These are phyloP conservation scores for Centropristis striata DNA, from an alignment of 2,113 vertebrate species.

Conservation along the genomic window DNA sequence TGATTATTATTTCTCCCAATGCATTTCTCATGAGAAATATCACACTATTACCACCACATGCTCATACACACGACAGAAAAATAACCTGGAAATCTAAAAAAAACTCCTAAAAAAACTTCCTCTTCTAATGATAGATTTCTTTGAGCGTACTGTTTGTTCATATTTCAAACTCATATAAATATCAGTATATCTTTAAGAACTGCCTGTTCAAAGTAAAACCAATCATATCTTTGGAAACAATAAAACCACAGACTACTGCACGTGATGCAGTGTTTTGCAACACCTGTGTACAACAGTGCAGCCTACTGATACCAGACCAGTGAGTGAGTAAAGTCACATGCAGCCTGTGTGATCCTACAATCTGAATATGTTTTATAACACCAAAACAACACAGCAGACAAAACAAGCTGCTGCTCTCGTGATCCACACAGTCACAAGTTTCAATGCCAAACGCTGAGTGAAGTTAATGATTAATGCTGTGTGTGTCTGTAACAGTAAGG, in stretches of 20 bases:
- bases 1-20: neutral
- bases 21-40: neutral
- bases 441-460: slow-evolving; percentile 1
- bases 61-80: neutral
- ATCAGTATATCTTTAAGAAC: neutral
- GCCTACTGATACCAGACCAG: neutral
- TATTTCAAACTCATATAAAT: neutral
- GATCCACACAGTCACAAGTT: slow-evolving; percentile 23
- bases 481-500: slow-evolving; percentile 23
- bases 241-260: neutral
- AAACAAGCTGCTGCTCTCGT: neutral
- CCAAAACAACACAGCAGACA: neutral
- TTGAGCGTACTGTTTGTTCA: neutral
- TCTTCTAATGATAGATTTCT: neutral
- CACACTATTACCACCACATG: neutral
- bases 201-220: neutral
- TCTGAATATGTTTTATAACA: slow-evolving; percentile 19
- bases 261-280: neutral
- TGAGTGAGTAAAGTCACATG: slow-evolving; percentile 1
- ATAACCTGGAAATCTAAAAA: neutral
- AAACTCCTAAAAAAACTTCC: too few relatives aligned
- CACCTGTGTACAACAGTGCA: neutral
- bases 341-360: slow-evolving; percentile 15
- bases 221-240: neutral
- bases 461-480: slow-evolving; percentile 60